Base-by-base conservation (phyloP, 1,140 invertebrate species). In the Lepidurus couesii region DNA sequence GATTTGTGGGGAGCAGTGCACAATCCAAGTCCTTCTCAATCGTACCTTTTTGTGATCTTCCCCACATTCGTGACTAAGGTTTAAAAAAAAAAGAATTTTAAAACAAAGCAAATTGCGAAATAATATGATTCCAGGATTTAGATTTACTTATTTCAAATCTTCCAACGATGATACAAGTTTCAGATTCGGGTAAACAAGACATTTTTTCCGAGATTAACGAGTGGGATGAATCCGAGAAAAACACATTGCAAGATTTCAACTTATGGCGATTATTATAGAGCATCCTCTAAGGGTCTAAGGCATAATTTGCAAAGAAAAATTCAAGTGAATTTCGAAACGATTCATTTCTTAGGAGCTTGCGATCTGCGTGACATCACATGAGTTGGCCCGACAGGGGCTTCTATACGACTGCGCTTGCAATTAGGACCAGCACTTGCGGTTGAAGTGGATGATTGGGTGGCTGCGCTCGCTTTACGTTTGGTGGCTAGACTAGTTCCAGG, bases 31-130 rank as follows among this genome's bases (percentile, higher is more conserved):
- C 53, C 53, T 47, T 47, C 45, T 16, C 53, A 16, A n/a, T n/a
- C 53, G 53, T 65, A 65, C 53, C 53, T 65, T 65, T 65, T 65
- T 21, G 21, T 65, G 53, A 65, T 65, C 53, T 65, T 65, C 53
- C 53, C 53, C 53, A 65, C 53, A n/a, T 21, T 65, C 53, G 4
- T 65, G 6, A 65, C 16, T n/a, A 65, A 13, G 53, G 21, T 21
- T 65, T 65, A 65, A 65, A 65, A 16, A 16, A 65, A 65, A 65
- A 65, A n/a, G 7, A 21, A 65, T 7, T 16, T 65, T 21, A 65
- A 21, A 65, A 65, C 16, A 13, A 21, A 65, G 8, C 6, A 9
- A 7, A 65, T n/a, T n/a, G 21, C 53, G 8, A 65, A 7, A 65
- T 16, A 7, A 34, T 65, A 7, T 7, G n/a, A 65, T 65, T 65